Conservation (phyloP, 2,888 invertebrate species). For the Clistopyga incitator region DNA sequence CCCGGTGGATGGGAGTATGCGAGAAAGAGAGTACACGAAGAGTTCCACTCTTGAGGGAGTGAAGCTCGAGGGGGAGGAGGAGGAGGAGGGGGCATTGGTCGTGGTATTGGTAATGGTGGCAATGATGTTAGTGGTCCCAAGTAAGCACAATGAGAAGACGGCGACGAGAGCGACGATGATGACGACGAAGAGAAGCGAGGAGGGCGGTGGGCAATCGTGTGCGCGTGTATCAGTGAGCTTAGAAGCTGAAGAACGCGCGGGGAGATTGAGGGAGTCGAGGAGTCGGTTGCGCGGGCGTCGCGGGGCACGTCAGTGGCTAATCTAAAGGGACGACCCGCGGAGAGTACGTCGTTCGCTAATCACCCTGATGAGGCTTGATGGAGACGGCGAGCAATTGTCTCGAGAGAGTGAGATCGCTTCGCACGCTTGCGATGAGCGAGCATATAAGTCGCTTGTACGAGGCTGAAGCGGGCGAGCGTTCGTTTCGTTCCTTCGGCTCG, state of each 20-base stretch:
- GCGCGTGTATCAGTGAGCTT: not conserved
- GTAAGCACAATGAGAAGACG: constrained; percentile 54
- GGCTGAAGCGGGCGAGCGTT: not conserved
- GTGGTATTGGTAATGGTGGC: constrained; percentile 44
- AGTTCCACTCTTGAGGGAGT: constrained; percentile 25
- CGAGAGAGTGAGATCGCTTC: constrained; percentile 77
- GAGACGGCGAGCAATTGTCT: constrained; percentile 72
- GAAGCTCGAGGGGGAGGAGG: constrained; percentile 24
- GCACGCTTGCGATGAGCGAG: constrained; percentile 73
- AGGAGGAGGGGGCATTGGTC: constrained; percentile 36
- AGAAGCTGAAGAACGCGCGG: not conserved
- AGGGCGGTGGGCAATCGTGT: not conserved
- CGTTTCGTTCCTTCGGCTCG: too few species aligned
- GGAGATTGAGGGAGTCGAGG: constrained; percentile 53
- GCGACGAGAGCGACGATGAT: constrained; percentile 46
- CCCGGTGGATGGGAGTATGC: constrained; percentile 61
- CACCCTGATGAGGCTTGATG: constrained; percentile 73
- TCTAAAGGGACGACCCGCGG: constrained; percentile 74
- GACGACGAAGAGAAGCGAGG: constrained; percentile 46
- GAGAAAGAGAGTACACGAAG: constrained; percentile 46
- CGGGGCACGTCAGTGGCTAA: constrained; percentile 70
- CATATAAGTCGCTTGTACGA: constrained; percentile 17
- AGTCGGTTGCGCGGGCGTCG: constrained; percentile 50
- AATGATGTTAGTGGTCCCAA: constrained; percentile 37
- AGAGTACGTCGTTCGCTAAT: constrained; percentile 71